Conservation (phyloP, 2,797 vertebrate species). For the Ibycter americanus region DNA sequence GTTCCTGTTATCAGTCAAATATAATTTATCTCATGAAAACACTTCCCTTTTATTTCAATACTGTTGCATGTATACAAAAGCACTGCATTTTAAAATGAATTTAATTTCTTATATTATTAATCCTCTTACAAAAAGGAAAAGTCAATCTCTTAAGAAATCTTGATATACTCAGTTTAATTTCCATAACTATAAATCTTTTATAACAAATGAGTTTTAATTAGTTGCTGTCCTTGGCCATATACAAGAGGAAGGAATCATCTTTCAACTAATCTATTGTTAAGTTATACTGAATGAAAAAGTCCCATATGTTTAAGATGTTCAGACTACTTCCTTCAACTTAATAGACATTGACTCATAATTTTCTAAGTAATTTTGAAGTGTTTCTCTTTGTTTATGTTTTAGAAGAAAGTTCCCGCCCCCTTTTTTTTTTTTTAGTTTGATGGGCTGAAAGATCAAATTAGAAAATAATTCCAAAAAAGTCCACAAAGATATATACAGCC, state of each 20-base stretch:
- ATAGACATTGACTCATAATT: not conserved
- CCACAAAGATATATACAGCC: not conserved
- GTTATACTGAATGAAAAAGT: conserved; percentile 10
- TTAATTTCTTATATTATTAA: conserved; percentile 50
- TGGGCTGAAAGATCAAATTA: not conserved
- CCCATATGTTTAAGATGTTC: conserved; percentile 1
- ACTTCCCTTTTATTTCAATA: not conserved
- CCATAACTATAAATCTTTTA: conserved; percentile 57
- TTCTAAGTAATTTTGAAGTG: not conserved
- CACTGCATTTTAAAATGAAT: conserved; percentile 7
- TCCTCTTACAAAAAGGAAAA: conserved; percentile 28
- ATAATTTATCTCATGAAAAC: conserved; percentile 19
- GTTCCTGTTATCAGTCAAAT: not conserved
- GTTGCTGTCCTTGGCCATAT: conserved; percentile 25
- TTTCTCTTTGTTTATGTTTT: not conserved
- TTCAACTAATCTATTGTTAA: conserved; percentile 25
- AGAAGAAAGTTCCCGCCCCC: not conserved
- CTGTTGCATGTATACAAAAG: not conserved
- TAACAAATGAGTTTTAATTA: conserved; percentile 54
- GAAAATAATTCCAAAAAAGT: not conserved
- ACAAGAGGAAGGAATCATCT: not conserved
- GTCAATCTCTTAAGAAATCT: conserved; percentile 48
- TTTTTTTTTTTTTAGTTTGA: not conserved
- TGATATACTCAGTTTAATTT: conserved; percentile 52
- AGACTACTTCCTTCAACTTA: not conserved